Conservation (phyloP, 2,888 invertebrate species). For the Cylindroiulus punctatus region DNA sequence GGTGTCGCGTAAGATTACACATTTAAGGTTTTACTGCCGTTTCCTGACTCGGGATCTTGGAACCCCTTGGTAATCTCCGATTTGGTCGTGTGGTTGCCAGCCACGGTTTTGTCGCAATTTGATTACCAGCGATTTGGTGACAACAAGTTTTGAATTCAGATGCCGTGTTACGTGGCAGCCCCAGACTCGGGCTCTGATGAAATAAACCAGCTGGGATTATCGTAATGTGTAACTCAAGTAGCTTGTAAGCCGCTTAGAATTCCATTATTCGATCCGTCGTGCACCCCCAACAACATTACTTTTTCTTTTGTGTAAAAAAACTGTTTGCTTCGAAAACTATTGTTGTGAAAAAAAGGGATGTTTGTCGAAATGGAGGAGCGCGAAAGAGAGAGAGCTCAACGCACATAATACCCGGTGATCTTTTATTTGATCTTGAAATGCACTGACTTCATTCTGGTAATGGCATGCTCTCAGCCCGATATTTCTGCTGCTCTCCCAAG, state of each 20-base stretch:
- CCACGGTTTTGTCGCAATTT: slow-evolving; percentile 20
- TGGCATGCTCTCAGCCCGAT: slow-evolving; percentile 35
- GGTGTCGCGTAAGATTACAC: no score
- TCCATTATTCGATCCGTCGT: slow-evolving; percentile 46
- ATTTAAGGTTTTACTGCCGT: background rate
- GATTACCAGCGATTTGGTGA: slow-evolving; percentile 20
- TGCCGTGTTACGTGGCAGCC: background rate
- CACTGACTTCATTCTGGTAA: slow-evolving; percentile 50
- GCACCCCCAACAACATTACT: slow-evolving; percentile 35
- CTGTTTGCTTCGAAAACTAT: slow-evolving; percentile 23
- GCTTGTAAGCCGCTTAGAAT: slow-evolving; percentile 48
- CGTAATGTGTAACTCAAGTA: slow-evolving; percentile 49
- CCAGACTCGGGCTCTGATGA: background rate
- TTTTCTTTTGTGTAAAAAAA: slow-evolving; percentile 38
- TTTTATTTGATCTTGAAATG: slow-evolving; percentile 48
- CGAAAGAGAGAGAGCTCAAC: slow-evolving; percentile 32
- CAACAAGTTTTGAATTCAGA: slow-evolving; percentile 25
- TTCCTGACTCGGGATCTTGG: background rate
- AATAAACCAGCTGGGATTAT: slow-evolving; percentile 48
- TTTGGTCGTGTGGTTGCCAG: background rate
- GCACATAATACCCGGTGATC: slow-evolving; percentile 46
- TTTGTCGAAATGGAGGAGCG: slow-evolving; percentile 29
- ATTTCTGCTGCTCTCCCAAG: slow-evolving; percentile 9
- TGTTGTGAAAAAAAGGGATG: slow-evolving; percentile 25
- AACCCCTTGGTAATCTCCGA: background rate